Conservation (phyloP, 1,140 invertebrate species). For the Cyrtorhinus lividipennis region DNA sequence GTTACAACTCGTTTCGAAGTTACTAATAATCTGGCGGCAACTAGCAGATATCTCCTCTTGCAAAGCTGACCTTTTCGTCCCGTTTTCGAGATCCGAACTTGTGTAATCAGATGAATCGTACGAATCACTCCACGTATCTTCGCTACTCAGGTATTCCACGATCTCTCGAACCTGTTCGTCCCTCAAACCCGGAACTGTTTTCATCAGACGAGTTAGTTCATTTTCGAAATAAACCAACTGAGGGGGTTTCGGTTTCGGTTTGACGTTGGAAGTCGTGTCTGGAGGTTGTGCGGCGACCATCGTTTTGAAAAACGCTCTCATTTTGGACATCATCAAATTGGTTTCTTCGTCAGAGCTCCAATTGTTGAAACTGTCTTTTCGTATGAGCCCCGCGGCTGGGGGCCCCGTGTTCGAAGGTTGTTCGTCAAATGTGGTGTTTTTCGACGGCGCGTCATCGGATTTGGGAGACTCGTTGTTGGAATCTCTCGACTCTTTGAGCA, state of each 20-base stretch:
- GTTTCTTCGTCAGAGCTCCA: conserved; percentile 88
- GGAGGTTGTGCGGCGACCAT: conserved; percentile 45
- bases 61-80: conserved; percentile 49
- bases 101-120: conserved; percentile 83
- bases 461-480: conserved; percentile 23
- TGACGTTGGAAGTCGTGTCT: conserved; percentile 20
- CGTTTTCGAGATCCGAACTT: conserved; percentile 65
- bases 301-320: conserved; percentile 80
- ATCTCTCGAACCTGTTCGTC: conserved; percentile 82
- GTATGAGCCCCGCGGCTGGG: conserved; percentile 38
- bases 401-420: conserved; percentile 13
- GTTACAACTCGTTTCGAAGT: conserved; percentile 44
- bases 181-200: conserved; percentile 74
- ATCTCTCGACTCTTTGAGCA: conserved; percentile 45
- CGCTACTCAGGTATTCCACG: conserved; percentile 77
- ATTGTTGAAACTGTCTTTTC: conserved; percentile 82
- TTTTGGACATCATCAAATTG: conserved; percentile 87
- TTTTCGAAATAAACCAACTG: conserved; percentile 77
- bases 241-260: conserved; percentile 44
- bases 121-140: conserved; percentile 84
- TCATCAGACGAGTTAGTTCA: conserved; percentile 77
- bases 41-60: conserved; percentile 75
- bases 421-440: conserved; percentile 6
- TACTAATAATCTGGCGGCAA: conserved; percentile 73
- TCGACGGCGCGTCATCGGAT: conserved; percentile 17